Base-by-base conservation (phyloP, 2,797 vertebrate species). In the Sylvia borin region DNA sequence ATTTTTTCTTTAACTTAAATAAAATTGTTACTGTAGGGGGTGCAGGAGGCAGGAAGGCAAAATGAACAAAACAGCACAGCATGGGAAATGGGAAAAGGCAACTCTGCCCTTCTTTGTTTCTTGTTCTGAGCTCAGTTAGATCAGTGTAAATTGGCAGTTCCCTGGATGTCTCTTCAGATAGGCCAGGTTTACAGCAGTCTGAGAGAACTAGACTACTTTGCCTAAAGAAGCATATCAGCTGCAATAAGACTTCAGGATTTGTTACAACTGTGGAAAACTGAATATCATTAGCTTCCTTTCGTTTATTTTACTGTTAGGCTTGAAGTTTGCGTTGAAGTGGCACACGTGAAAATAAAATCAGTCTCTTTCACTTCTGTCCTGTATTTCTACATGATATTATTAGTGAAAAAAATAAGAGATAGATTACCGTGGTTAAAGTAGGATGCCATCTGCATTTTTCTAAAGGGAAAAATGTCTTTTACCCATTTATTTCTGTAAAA, bases 301-400 rank as follows among this genome's bases (percentile, higher is more conserved):
- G 92, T 96, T 96, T 96, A 70, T 93, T 93, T 96, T 93, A 90
- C 58, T 81, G 40, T 61, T 80, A 55, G 58, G n/a, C 47, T 95
- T 90, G 72, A 65, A 85, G 70, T 74, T 93, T 78, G 12, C 61
- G 42, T 45, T 75, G 21, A 90, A 92, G 82, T 72, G 26, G 43
- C 78, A 78, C 27, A 68, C n/a, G 36, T 27, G 51, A 90, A 96
- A 91, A 91, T 76, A 84, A 90, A 89, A 61, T 9, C 55, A 80
- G 53, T 55, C 29, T 58, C 6, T 13, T 90, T 79, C 40, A 76
- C 71, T 38, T 83, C 27, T 53, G 26, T 71, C 51, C 36, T 75
- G 21, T 71, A 42, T 57, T 74, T 74, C 13, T 55, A 31, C 4
- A 5, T 62, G 32, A 58, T 21, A 55, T 16, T 61, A 55, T 60